Base-by-base conservation (phyloP, 1,140 invertebrate genomes). In the Phocides pigmalion region DNA sequence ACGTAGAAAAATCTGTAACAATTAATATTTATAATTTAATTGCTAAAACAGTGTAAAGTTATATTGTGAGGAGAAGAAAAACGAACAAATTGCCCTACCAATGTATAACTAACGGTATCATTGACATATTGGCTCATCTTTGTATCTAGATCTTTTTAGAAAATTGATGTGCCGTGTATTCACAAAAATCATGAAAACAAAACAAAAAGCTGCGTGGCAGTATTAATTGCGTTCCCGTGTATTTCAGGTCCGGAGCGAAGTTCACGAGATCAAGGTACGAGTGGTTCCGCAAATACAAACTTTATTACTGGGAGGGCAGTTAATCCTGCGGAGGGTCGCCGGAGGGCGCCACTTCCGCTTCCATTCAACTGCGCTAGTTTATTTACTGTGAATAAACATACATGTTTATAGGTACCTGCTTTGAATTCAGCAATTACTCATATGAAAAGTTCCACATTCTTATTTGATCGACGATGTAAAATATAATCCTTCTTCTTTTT, bases 271-370 rank as follows among this genome's bases (percentile, higher is more conserved):
- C 49, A 37, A 51, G 37, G 53, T 25, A 42, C n/a, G 37, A 56
- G 53, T 42, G 37, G 53, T 42, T 56, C 19, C 20, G 37, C 51
- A 56, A 56, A 56, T 42, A 56, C 51, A 56, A 56, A 56, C 37
- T 56, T 56, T 56, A 56, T 56, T 56, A 56, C 51, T n/a, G 19
- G 4, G 42, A 32, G 51, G 51, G 17, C 51, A 25, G 51, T 56
- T 56, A 56, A 56, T 56, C 35, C 51, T 14, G 11, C 16, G 17
- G 19, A 39, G 50, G 32, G 28, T 22, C 50, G 50, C 25, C 35
- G n/a, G 32, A 39, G 35, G 32, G 50, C 28, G 50, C 28, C 35
- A 37, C 50, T 53, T 53, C 50, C 50, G 49, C 12, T 14, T 3
- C 32, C 28, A 53, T 35, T 39, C 50, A 39, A 11, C 35, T 3